Evolutionary conservation across 2,888 invertebrate species (phyloP), one percentile per base, ranked within the genome.

Genomic region (Chesias legatella): DNA sequence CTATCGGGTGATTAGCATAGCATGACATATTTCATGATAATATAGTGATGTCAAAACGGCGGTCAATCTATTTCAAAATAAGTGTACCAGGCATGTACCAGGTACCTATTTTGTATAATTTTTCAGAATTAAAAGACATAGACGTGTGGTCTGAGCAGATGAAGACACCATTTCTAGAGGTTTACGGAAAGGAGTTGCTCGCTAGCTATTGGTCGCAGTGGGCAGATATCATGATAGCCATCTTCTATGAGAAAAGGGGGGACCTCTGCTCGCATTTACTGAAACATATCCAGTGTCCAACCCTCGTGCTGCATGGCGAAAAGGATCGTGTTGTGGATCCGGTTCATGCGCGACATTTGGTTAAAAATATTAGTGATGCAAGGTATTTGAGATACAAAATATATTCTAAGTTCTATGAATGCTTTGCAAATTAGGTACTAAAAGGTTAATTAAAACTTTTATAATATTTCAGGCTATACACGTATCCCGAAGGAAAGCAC

Each of bases 291-390:
- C 82, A 84, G 34, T 94, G 94, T 51, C 94, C 94, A 0, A 95
- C 95, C 0, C 89, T 95, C 13, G 92, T 97, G 53, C 62, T 97
- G 24, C 95, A 97, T 64, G 97, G 97, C 0, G 90, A 90, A 50
- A 94, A 94, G 67, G 97, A 98, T 78, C 91, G 93, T 0, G 82
- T 96, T 79, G 91, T 97, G 2, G 91, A 92, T 1, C 66, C 79
- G 13, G 92, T 93, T 48, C 97, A 97, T 82, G 90, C 93, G 0
- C 85, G 91, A 1, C 93, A 93, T 78, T 79, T 97, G 10, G 86
- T 90, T 33, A 82, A 91, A 7, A 84, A 93, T 57, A 94, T 96
- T 34, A 75, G 79, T 40, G 81, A 90, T 20, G 90, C 94, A 10
- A 91, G 86, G 95, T 95, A 24, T 17, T 5, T 17, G 5, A 17